phyloP scores from a whole-genome alignment of 2,888 invertebrate species.

The Cheilosia pagana region DNA sequence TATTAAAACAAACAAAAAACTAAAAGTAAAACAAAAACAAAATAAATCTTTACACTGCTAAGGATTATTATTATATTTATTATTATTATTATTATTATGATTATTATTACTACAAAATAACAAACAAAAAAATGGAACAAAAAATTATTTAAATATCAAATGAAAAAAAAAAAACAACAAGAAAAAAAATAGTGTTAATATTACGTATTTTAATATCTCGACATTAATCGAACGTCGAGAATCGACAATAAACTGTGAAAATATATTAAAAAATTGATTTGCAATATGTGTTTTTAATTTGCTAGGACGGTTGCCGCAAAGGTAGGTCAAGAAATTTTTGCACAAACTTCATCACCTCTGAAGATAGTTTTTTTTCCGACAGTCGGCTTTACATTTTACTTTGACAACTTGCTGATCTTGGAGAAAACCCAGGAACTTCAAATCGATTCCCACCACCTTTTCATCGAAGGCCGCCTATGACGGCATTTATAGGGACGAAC shows the following conservation, averaged over 20 bases:
- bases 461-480: too few species aligned
- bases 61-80: slow-evolving; percentile 65
- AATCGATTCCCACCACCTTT: too few species aligned
- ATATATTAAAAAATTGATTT: slow-evolving; percentile 78
- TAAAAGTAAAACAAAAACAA: slow-evolving; percentile 73
- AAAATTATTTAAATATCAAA: slow-evolving; percentile 64
- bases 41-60: slow-evolving; percentile 70
- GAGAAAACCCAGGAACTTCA: too few species aligned
- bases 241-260: slow-evolving; percentile 84
- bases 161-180: slow-evolving; percentile 70
- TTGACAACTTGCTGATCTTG: too few species aligned
- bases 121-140: slow-evolving; percentile 61
- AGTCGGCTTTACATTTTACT: too few species aligned
- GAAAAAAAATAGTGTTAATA: slow-evolving; percentile 76
- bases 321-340: too few species aligned
- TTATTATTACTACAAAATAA: slow-evolving; percentile 73
- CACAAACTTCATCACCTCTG: too few species aligned
- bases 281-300: slow-evolving; percentile 43
- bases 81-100: slow-evolving; percentile 57
- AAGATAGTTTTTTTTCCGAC: too few species aligned
- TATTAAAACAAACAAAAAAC: slow-evolving; percentile 77
- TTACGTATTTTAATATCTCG: slow-evolving; percentile 83
- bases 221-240: slow-evolving; percentile 83
- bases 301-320: neutral
- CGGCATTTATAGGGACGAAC: too few species aligned